phyloP scores from a whole-genome alignment of 2,797 vertebrate genomes.

The Manis crassicaudata region DNA sequence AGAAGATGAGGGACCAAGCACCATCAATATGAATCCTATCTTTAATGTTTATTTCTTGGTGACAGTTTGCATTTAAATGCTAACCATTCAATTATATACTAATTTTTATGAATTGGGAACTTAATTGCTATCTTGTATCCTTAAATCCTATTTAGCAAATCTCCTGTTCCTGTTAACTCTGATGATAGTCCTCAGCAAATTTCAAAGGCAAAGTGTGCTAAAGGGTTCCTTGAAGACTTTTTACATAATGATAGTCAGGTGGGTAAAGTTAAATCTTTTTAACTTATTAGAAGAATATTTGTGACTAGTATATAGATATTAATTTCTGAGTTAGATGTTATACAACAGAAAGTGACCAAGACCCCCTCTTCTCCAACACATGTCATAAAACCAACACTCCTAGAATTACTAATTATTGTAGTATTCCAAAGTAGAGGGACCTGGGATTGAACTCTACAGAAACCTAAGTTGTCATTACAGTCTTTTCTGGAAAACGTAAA shows the following conservation, averaged over 20 bases:
- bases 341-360: neutral
- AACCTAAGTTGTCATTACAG: neutral
- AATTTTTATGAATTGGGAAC: conserved; percentile 27
- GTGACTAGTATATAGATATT: neutral
- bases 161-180: conserved; percentile 84
- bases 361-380: neutral
- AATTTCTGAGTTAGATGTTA: conserved; percentile 17
- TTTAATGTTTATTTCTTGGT: neutral
- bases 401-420: conserved; percentile 40
- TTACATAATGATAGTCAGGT: conserved; percentile 81
- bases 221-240: conserved; percentile 80
- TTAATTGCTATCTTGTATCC: conserved; percentile 38
- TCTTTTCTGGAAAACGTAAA: neutral
- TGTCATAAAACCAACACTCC: neutral
- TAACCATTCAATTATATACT: neutral
- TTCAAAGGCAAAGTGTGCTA: conserved; percentile 63
- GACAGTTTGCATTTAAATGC: conserved; percentile 16
- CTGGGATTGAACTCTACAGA: neutral
- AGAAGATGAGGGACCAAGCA: neutral
- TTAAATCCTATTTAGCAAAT: conserved; percentile 83
- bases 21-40: neutral
- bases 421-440: neutral
- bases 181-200: conserved; percentile 69
- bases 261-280: conserved; percentile 56
- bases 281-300: neutral